These are phyloP conservation scores for Salminus brasiliensis DNA, from an alignment of 2,113 vertebrate species.

Conservation along the genomic window DNA sequence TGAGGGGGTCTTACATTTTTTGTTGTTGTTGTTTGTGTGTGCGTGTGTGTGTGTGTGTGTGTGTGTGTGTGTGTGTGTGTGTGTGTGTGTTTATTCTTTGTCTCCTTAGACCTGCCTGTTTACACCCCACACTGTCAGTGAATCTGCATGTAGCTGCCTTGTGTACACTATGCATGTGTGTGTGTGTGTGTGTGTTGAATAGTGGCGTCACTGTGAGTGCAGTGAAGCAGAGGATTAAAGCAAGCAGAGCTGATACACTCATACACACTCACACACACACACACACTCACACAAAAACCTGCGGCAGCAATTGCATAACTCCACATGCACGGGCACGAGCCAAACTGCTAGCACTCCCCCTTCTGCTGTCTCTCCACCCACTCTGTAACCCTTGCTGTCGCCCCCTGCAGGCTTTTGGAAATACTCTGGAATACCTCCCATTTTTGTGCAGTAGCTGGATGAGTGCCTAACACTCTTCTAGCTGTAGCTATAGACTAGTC, in stretches of 20 bases:
- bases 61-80: neutral
- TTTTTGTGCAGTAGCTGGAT: too few relatives aligned
- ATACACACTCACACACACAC: constrained; percentile 7
- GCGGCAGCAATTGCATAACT: constrained; percentile 76
- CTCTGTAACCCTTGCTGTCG: neutral
- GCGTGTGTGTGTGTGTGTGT: too few relatives aligned
- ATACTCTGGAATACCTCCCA: neutral
- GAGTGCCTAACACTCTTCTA: too few relatives aligned
- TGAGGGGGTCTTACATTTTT: too few relatives aligned
- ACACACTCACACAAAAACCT: constrained; percentile 23
- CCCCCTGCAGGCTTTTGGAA: neutral
- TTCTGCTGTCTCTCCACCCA: constrained; percentile 4
- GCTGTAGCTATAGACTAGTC: too few relatives aligned
- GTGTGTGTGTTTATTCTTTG: neutral
- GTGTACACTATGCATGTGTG: neutral
- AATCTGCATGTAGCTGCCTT: neutral
- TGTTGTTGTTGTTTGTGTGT: too few relatives aligned
- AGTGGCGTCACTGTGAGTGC: constrained; percentile 26
- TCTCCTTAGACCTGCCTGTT: neutral
- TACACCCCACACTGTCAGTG: neutral
- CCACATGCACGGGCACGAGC: constrained; percentile 78
- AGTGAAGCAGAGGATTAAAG: constrained; percentile 40
- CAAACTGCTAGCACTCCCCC: constrained; percentile 39
- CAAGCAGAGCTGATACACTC: neutral
- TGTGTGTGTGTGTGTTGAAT: constrained; percentile 10